Base-by-base conservation (phyloP, 2,888 invertebrate species). In the Muschampia plurimacula region DNA sequence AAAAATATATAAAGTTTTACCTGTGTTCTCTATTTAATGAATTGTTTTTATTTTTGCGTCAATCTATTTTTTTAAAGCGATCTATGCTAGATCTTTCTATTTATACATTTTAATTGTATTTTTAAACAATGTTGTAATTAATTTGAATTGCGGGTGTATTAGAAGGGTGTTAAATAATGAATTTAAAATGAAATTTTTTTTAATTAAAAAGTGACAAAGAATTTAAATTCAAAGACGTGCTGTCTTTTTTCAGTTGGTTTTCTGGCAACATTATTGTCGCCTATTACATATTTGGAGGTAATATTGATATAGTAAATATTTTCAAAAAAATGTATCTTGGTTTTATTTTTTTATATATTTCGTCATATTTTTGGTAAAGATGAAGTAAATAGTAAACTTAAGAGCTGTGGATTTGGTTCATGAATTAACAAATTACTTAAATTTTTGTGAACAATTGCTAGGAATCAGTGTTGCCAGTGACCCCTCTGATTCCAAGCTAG, bases 231-330 rank as follows among this genome's bases (percentile, higher is more conserved):
- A 8, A 32, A 41, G 64, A 57, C 52, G 69, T 49, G 69, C 69
- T 71, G 65, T 71, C 70, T 71, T 65, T 65, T 52, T 36, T 8
- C 41, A 59, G 13, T 39, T 44, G 65, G 59, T 65, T 39, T 59
- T 12, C 70, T 71, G 70, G 65, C 65, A 65, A 65, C 70, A 70
- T 70, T 65, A 59, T 49, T 63, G 15, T 39, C 57, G 28, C 57
- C 9, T 32, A 28, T n/a, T 63, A 65, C 59, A 44, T 66, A 65
- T 71, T 71, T 36, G 59, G 59, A 60, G 39, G 6, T 49, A 69
- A 49, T 69, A 49, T 69, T 60, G 46, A 49, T 65, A 55, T 66
- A 71, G 71, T 71, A 71, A 71, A 71, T 66, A 60, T 66, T 60
- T 66, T 2, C 36, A n/a, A 66, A 65, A 71, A 71, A 44, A 44